Base-by-base conservation (phyloP, 2,888 invertebrate genomes). In the Cryptus viduatorius region DNA sequence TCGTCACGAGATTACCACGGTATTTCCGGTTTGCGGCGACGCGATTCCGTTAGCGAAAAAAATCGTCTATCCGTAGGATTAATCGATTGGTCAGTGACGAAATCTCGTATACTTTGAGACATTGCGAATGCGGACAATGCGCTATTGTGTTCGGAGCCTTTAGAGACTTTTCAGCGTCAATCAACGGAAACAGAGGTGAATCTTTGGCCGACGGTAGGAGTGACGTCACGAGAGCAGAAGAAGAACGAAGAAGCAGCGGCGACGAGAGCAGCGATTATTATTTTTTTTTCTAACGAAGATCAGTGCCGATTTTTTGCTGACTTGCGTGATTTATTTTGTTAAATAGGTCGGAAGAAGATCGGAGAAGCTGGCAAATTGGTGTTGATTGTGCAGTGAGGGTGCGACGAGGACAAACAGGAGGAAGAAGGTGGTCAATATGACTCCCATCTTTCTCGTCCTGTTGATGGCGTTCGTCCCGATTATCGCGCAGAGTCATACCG, bases 401-500 rank as follows among this genome's bases (percentile, higher is more conserved):
- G 89, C 90, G 89, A 89, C 89, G 89, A 88, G 90, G 89, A 88
- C 91, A 91, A 90, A 88, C 90, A 90, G 90, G 90, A 89, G 90
- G 89, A 90, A 91, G 91, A 90, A 90, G 92, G 92, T 91, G 91
- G 93, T 93, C 93, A 93, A 92, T 92, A 93, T 93, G 93, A 93
- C 93, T 92, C 92, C 91, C 89, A 93, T 93, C 90, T 93, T 93
- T 90, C 91, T 92, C 89, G 90, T 92, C 91, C 93, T 93, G 90
- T 93, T 93, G 93, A 90, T 93, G 93, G 93, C 92, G 92, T 92
- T 93, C 93, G 91, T 93, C 92, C 91, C 92, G 90, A 92, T 93
- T 90, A 90, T 93, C 90, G 93, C 93, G 90, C 93, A 93, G 90
- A 91, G 90, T 87, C 86, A 86, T 92, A 87, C 80, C 89, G 93